Evolutionary conservation across 2,113 vertebrate genomes (phyloP), one percentile per base, ranked within the genome.

Genomic region (Atrichornis clamosus): DNA sequence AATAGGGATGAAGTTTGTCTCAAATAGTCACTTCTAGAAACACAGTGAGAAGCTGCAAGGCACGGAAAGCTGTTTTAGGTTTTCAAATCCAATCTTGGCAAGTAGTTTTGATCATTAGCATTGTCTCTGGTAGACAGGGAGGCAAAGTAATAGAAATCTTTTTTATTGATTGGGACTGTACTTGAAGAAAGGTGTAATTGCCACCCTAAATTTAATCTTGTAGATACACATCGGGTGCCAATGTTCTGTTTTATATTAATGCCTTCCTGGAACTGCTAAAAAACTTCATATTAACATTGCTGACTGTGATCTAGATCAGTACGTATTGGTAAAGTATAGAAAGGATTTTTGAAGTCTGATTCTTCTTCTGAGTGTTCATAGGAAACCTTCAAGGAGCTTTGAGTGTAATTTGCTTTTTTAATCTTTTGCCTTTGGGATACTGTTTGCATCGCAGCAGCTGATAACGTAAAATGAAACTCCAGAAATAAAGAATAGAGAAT

Each of bases 121-220:
- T 80, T 81, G 75, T 77, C 86, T 93, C 72, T 77, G 70, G 82
- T 91, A 92, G 86, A 53, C 72, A 55, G 64, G 56, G 86, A 95
- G 72, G 86, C 79, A 95, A 84, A 50, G 86, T 64, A 96, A 87
- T 97, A 94, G 95, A 95, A 96, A 95, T 96, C 85, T 90, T 88
- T 91, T 93, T 96, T 95, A 97, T 96, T 93, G 96, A 95, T 95
- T 94, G 41, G 67, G 72, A 15, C 62, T 63, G 81, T 91, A 90
- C 88, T 95, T 91, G 74, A 88, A 93, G 72, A 96, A 90, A 95
- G 52, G 69, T 16, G 2, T 91, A 97, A 97, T 97, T 97, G 86
- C 88, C 80, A 79, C 84, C 67, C 84, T 96, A 92, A 96, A 95
- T 97, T 96, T 93, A 95, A 97, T 95, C 83, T 94, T 70, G 75